Percentiles rank a stretch among this genome's conserved stretches.
These are phyloP conservation scores for Anorthoa munda DNA, from an alignment of 2,888 invertebrate genomes.

Conservation along the genomic window DNA sequence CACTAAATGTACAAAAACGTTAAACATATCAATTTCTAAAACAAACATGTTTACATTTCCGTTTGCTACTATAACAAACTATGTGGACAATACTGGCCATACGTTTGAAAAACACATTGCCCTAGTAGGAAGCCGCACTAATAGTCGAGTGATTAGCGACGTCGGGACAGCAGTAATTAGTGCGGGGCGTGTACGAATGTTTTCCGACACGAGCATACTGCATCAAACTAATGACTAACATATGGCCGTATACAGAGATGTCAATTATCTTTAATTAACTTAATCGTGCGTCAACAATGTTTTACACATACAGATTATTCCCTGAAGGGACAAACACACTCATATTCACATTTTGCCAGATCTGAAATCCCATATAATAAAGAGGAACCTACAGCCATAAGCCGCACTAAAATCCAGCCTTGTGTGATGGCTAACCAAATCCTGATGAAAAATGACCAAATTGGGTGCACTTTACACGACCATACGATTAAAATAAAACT, in stretches of 20 bases:
- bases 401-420: background rate
- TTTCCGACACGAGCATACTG: constrained; percentile 42
- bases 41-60: constrained; percentile 6
- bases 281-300: constrained; percentile 1
- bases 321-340: background rate
- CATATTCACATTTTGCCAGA: background rate
- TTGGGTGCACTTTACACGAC: background rate
- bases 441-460: background rate
- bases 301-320: background rate
- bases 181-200: constrained; percentile 58
- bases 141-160: constrained; percentile 59
- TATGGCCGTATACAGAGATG: constrained; percentile 13
- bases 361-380: background rate
- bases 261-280: constrained; percentile 32
- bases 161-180: constrained; percentile 56
- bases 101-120: constrained; percentile 37
- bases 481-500: background rate
- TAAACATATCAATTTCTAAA: constrained; percentile 9
- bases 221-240: constrained; percentile 46
- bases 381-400: background rate
- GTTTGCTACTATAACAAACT: constrained; percentile 24
- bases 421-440: too few species aligned
- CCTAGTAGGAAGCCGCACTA: constrained; percentile 37
- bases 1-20: background rate
- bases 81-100: constrained; percentile 7